Base-by-base conservation (phyloP, 2,888 invertebrate species). In the Linyphia triangularis region DNA sequence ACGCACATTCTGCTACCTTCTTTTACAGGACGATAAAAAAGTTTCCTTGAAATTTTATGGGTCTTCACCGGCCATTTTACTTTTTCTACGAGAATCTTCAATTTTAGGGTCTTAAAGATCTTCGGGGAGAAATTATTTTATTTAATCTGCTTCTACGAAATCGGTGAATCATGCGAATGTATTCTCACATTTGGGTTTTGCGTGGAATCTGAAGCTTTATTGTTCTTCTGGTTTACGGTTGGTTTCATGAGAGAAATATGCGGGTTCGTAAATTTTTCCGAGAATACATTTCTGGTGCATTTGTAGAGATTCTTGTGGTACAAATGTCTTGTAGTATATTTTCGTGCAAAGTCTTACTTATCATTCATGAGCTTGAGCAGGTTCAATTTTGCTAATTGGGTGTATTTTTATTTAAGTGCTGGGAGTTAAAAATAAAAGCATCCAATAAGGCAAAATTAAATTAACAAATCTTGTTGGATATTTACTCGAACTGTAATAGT, bases 31-130 rank as follows among this genome's bases (percentile, higher is more conserved):
- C 30, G 69, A 81, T 81, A 81, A 69, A 69, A n/a, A 81, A 59
- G 51, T 81, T 81, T n/a, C 24, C 16, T 16, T 22, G 33, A 61
- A 61, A 63, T 77, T 77, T 77, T 77, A 77, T 77, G 77, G 63
- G 40, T 59, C 63, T 77, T 63, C 30, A 61, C 75, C n/a, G 75
- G 61, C 75, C n/a, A n/a, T 51, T 51, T 51, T 51, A 33, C n/a
- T 37, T 63, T 63, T 63, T 61, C 77, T 16, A 26, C 40, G 22
- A 33, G 33, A 30, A 30, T 67, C 77, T 77, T 22, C 33, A 63
- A 61, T 33, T 75, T 28, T 22, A 51, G 16, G 73, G 61, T 40
- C 30, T 33, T 10, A 26, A 24, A 59, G 33, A 59, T 24, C 67
- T 67, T 67, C 33, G 33, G 67, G 33, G 33, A 19, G 67, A n/a